Conservation (phyloP, 2,888 invertebrate species). For the Pseudanteris insignis region DNA sequence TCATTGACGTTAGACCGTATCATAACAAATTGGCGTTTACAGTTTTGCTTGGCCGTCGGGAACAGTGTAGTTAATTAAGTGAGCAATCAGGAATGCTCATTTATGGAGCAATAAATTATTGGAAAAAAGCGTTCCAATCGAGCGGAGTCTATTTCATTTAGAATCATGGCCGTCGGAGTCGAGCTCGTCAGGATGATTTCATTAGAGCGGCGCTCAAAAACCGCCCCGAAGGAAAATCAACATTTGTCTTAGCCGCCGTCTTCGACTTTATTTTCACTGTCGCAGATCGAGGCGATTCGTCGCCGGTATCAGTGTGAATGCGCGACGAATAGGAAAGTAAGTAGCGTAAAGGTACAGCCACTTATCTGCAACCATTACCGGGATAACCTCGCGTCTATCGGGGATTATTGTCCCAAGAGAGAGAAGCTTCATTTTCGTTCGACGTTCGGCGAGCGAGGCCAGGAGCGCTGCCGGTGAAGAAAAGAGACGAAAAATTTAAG, state of each 20-base stretch:
- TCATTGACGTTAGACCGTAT: too few species aligned
- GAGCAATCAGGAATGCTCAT: constrained; percentile 9
- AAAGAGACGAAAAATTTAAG: too few species aligned
- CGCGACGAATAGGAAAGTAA: constrained; percentile 12
- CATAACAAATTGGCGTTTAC: too few species aligned
- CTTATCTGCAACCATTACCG: constrained; percentile 34
- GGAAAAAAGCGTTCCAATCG: constrained; percentile 21
- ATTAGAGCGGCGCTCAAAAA: constrained; percentile 31
- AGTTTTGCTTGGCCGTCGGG: constrained; percentile 1
- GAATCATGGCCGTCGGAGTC: constrained; percentile 16
- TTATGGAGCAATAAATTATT: constrained; percentile 17
- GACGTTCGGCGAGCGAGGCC: too few species aligned
- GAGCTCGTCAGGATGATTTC: constrained; percentile 27
- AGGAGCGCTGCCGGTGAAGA: too few species aligned
- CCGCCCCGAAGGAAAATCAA: constrained; percentile 29
- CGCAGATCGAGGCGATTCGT: constrained; percentile 23
- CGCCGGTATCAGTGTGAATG: constrained; percentile 1
- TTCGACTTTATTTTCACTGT: constrained; percentile 32
- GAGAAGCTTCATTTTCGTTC: constrained; percentile 19
- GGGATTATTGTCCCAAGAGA: constrained; percentile 33
- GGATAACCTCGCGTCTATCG: constrained; percentile 10
- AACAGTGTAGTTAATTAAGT: constrained; percentile 18
- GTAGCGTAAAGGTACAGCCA: constrained; percentile 24
- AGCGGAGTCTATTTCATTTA: constrained; percentile 14
- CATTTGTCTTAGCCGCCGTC: constrained; percentile 27